A percentile compares a stretch with the other conserved stretches of the same genome.
Conservation (phyloP, 2,888 invertebrate genomes). For the Tanypteryx hageni region DNA sequence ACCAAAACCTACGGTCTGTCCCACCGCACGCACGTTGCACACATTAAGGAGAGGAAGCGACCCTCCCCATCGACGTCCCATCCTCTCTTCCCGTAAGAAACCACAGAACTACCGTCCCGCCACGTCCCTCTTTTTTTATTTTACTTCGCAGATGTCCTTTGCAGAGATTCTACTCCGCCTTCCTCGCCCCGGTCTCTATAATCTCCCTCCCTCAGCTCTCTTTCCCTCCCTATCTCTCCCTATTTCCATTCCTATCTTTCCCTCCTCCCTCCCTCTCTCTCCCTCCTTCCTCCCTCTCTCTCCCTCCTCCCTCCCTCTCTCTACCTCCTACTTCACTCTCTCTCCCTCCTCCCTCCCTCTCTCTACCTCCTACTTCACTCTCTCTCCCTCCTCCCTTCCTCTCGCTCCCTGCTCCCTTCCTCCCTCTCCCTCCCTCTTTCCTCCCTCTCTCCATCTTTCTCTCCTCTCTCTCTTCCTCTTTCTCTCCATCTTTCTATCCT, state of each 20-base stretch:
- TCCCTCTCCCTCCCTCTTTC: not conserved
- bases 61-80: no score
- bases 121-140: not conserved
- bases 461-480: not conserved
- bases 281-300: no score
- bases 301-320: not conserved
- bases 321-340: not conserved
- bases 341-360: not conserved
- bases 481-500: no score
- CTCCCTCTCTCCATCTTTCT: no score
- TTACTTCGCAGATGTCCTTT: not conserved
- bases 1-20: not conserved
- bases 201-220: not conserved
- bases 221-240: not conserved
- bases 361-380: not conserved
- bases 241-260: not conserved
- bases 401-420: no score
- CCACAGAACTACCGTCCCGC: not conserved
- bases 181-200: not conserved
- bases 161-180: not conserved
- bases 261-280: not conserved
- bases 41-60: not conserved
- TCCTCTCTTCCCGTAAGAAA: not conserved
- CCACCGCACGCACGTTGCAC: not conserved
- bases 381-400: no score